A percentile compares a stretch with the other conserved stretches of the same genome.
Evolutionary conservation across 2,113 vertebrate genomes (phyloP).

Genomic region (Salvelinus namaycush): DNA sequence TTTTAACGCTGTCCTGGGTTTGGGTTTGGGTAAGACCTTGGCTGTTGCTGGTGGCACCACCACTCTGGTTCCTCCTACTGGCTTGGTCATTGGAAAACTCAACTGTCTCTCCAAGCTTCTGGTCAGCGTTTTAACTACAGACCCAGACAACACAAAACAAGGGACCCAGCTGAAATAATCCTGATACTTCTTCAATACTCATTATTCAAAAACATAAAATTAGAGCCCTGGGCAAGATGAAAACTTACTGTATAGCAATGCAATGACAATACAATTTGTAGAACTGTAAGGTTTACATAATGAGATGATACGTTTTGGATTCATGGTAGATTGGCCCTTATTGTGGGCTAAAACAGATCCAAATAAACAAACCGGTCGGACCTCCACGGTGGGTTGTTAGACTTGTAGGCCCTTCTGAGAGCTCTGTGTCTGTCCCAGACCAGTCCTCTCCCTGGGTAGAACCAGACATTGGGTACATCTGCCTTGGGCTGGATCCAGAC

Average conservation of each 20-base stretch:
- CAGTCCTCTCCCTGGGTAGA: conserved; percentile 30
- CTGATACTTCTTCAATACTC: neutral
- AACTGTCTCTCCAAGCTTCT: conserved; percentile 60
- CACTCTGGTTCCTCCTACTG: conserved; percentile 40
- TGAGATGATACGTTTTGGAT: too few relatives aligned
- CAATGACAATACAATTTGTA: too few relatives aligned
- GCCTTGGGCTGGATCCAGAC: conserved; percentile 8
- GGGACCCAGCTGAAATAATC: neutral
- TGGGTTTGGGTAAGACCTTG: neutral
- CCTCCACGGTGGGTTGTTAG: conserved; percentile 3
- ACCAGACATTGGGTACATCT: conserved; percentile 10
- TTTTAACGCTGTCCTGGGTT: neutral
- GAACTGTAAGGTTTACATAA: too few relatives aligned
- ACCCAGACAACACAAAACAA: conserved; percentile 42
- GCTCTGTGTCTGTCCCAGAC: conserved; percentile 54
- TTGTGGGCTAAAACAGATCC: too few relatives aligned
- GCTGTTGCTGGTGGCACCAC: conserved; percentile 25
- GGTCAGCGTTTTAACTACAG: conserved; percentile 45
- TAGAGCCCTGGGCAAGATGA: conserved; percentile 20
- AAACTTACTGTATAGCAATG: too few relatives aligned
- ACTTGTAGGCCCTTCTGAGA: conserved; percentile 28
- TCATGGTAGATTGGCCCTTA: too few relatives aligned
- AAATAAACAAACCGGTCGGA: neutral
- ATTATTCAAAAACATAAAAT: too few relatives aligned
- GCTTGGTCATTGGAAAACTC: conserved; percentile 35